Evolutionary conservation across 1,140 invertebrate species (phyloP), one percentile per base, ranked within the genome.

Genomic region (Brachionus rubens): DNA sequence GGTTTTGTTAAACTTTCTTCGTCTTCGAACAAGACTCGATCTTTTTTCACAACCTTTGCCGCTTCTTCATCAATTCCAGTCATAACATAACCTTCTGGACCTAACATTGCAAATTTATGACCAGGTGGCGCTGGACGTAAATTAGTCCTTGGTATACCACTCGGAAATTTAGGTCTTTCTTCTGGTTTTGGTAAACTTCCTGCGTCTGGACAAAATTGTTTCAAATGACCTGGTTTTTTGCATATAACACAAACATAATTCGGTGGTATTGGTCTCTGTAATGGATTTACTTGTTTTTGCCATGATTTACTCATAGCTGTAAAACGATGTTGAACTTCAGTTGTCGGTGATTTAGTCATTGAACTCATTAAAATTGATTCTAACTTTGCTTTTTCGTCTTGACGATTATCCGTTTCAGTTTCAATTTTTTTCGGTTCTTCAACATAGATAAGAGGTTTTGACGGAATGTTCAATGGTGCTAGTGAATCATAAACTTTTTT

Each of bases 131-230:
- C 68, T 26, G 68, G 68, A 16, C 46, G 16, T 19, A 72, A 36
- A 50, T 72, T 72, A 16, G 46, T 72, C 26, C 36, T 52, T 6
- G 68, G 68, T 16, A 72, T 72, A 21, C 68, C 68, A 24, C 43
- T 50, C 9, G 68, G 68, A 72, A 50, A 72, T 72, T 72, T 72
- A 4, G 46, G 68, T 36, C 68, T 6, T 5, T 48, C 50, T 54
- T 50, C 68, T n/a, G 50, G 46, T 36, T 72, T 54, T 4, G 46
- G 46, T 26, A 50, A 36, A 36, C 19, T 48, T 19, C 43, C 50
- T 1, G 68, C 68, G 4, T 72, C 68, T 16, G 68, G 68, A 72
- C 68, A 72, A 19, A 72, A 36, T 48, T 72, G 46, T 72, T 72
- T 72, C 14, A 54, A 72, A 30, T 72, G 68, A 24, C 68, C 68